A percentile compares a stretch with the other conserved stretches of the same genome.
phyloP scores from a whole-genome alignment of 2,113 vertebrate species.

The Marmota flaviventris region DNA sequence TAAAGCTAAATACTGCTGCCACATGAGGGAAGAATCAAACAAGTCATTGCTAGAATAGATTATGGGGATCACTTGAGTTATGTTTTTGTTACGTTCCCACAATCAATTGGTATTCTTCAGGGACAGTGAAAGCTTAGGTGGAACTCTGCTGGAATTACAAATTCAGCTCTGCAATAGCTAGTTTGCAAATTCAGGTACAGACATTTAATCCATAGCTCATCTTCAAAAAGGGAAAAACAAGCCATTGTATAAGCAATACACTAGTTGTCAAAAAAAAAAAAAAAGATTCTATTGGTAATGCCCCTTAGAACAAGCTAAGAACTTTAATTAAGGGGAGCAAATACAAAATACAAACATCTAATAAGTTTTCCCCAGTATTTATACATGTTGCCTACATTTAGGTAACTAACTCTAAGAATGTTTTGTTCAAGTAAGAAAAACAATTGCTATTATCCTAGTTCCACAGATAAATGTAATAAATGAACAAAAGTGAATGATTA shows the following conservation, averaged over 20 bases:
- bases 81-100: constrained; percentile 51
- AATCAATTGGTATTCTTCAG: constrained; percentile 66
- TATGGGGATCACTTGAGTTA: constrained; percentile 46
- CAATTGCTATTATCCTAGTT: not conserved
- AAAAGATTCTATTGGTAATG: constrained; percentile 26
- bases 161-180: constrained; percentile 50
- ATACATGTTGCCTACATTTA: not conserved
- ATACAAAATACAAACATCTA: not conserved
- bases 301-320: constrained; percentile 12
- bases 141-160: constrained; percentile 64
- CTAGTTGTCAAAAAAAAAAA: not conserved
- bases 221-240: constrained; percentile 57
- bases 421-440: not conserved
- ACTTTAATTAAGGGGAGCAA: constrained; percentile 52
- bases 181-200: constrained; percentile 50
- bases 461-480: not conserved
- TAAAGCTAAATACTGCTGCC: constrained; percentile 12
- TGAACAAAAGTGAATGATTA: not conserved
- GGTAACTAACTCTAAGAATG: constrained; percentile 24
- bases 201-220: constrained; percentile 68
- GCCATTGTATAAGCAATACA: not conserved
- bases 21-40: constrained; percentile 6
- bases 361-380: not conserved
- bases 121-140: constrained; percentile 55
- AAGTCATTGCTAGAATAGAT: not conserved